Conservation (phyloP, 2,113 vertebrate species). For the Heliornis fulica region DNA sequence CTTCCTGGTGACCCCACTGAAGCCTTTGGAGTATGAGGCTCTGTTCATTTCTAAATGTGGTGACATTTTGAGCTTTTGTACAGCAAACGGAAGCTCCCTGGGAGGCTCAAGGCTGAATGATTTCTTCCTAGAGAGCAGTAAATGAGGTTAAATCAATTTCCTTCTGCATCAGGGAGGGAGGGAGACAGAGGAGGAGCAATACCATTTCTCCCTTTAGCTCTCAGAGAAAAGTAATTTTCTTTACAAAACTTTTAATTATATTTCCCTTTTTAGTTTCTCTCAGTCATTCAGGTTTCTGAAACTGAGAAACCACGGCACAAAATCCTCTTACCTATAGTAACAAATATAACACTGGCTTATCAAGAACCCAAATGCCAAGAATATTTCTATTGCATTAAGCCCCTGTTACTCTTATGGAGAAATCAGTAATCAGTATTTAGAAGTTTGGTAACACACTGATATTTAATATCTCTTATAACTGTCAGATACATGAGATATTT, state of each 20-base stretch:
- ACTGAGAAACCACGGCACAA: neutral
- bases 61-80: conserved; percentile 77
- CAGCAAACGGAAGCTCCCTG: conserved; percentile 41
- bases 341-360: neutral
- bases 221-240: neutral
- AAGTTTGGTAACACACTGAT: neutral
- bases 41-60: conserved; percentile 68
- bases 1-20: neutral
- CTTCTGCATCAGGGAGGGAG: neutral
- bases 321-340: neutral
- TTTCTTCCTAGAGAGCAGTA: conserved; percentile 70
- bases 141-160: conserved; percentile 71
- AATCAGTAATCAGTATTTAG: neutral
- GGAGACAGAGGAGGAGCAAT: neutral
- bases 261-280: neutral
- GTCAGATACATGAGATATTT: neutral
- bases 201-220: neutral
- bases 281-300: neutral
- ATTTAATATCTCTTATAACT: neutral
- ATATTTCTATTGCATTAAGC: neutral
- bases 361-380: neutral
- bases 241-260: neutral
- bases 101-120: conserved; percentile 61
- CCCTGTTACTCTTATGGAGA: neutral
- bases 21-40: conserved; percentile 55